Percentiles rank a stretch among this genome's conserved stretches.
phyloP scores from a whole-genome alignment of 2,113 vertebrate genomes.

The Coregonus clupeaformis region DNA sequence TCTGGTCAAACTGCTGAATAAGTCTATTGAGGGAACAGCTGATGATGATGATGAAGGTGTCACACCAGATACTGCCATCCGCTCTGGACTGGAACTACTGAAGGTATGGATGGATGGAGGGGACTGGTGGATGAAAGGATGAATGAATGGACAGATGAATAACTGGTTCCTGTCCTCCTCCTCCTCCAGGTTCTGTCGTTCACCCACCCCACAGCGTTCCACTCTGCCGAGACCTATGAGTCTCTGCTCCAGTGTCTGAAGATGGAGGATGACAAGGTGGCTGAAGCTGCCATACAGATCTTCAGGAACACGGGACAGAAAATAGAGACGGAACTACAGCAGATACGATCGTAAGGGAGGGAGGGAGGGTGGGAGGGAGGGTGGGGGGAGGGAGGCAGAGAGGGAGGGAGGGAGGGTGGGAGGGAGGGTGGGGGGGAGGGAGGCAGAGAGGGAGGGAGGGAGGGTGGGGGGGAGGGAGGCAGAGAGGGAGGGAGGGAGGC shows the following conservation, averaged over 20 bases:
- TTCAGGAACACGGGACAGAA: constrained; percentile 99
- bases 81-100: constrained; percentile 94
- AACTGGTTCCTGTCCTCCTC: not conserved
- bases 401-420: no score
- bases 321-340: constrained; percentile 95
- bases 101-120: constrained; percentile 75
- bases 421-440: not conserved
- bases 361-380: not conserved
- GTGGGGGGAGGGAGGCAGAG: not conserved
- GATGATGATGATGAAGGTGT: constrained; percentile 99
- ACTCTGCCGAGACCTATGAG: constrained; percentile 98
- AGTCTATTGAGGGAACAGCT: constrained; percentile 96
- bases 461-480: no score
- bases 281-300: constrained; percentile 98
- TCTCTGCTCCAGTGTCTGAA: constrained; percentile 98
- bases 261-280: constrained; percentile 99
- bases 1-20: constrained; percentile 97
- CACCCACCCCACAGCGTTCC: constrained; percentile 98
- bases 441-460: not conserved
- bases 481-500: no score
- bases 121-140: no score
- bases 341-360: constrained; percentile 90
- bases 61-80: constrained; percentile 95
- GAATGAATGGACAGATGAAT: not conserved
- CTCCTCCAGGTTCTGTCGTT: constrained; percentile 90